Evolutionary conservation across 2,797 vertebrate species (phyloP), one percentile per base, ranked within the genome.

Genomic region (Strix occidentalis): DNA sequence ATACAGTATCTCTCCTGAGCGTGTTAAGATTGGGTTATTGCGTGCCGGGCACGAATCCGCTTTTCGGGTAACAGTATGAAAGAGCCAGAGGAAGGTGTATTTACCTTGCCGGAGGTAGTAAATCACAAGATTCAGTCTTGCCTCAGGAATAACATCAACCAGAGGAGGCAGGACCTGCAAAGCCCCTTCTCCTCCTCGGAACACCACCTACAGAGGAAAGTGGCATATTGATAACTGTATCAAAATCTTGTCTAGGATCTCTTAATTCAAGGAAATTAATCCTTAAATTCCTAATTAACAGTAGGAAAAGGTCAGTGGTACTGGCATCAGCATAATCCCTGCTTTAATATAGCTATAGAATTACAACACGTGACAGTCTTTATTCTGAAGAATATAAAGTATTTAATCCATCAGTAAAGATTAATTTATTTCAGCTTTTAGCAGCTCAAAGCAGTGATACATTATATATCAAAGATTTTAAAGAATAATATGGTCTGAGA

Each of bases 111-210:
- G 98, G 81, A 99, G 99, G 96, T 99, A 99, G 97, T 99, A 99
- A 98, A 99, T 99, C 95, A 99, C 99, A 90, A 99, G 98, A 97
- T 99, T 99, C 86, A 99, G 98, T 97, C 99, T 98, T 35, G 99
- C 99, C 97, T 99, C 99, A 17, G 99, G 99, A 97, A 99, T 99
- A 96, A 99, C 99, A 93, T 99, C 99, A 65, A 99, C 99, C 89
- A 99, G 96, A 43, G 99, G 99, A 93, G 99, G 99, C 53, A 99
- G 97, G 66, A 99, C 98, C 88, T 98, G 98, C 98, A 99, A 96
- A 51, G 99, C 99, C 20, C 99, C 99, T 96, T 99, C 99, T n/a
- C 99, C 99, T 61, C 99, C 99, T 63, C 99, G 98, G 96, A 99
- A 99, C 94, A 99, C 99, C 71, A 99, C 99, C 99, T 99, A 95